phyloP scores from a whole-genome alignment of 2,888 invertebrate genomes.

The Phortica magna region DNA sequence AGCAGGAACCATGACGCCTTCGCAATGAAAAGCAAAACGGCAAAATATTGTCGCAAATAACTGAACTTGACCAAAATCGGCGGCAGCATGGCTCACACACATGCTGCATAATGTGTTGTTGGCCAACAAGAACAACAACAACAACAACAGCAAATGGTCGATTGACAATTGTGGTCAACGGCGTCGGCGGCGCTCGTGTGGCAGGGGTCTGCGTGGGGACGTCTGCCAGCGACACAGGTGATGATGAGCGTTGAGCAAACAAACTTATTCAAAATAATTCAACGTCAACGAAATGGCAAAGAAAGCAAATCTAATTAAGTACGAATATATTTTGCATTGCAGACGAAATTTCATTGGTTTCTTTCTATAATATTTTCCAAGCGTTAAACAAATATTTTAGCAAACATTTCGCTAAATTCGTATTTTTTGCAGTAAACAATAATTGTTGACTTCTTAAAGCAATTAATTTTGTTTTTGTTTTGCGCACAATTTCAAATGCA shows the following conservation, averaged over 20 bases:
- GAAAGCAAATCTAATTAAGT: conserved; percentile 37
- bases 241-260: not conserved
- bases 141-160: not conserved
- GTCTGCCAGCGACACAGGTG: not conserved
- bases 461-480: too few relatives aligned
- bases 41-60: not conserved
- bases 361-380: not conserved
- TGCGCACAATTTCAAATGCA: too few relatives aligned
- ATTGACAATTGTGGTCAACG: not conserved
- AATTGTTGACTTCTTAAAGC: too few relatives aligned
- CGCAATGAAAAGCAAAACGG: not conserved
- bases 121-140: not conserved
- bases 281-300: conserved; percentile 37
- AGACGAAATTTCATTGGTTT: not conserved
- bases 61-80: conserved; percentile 26
- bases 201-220: not conserved
- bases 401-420: not conserved
- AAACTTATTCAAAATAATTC: conserved; percentile 41
- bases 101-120: not conserved
- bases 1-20: not conserved
- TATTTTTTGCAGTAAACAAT: too few relatives aligned
- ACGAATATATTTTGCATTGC: not conserved
- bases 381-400: not conserved
- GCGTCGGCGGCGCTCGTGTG: too few relatives aligned
- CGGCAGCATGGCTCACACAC: conserved; percentile 5